Evolutionary conservation across 23 tunicate species (phyloP), one percentile per base, ranked within the genome.

Genomic region (Trididemnum nubilum): DNA sequence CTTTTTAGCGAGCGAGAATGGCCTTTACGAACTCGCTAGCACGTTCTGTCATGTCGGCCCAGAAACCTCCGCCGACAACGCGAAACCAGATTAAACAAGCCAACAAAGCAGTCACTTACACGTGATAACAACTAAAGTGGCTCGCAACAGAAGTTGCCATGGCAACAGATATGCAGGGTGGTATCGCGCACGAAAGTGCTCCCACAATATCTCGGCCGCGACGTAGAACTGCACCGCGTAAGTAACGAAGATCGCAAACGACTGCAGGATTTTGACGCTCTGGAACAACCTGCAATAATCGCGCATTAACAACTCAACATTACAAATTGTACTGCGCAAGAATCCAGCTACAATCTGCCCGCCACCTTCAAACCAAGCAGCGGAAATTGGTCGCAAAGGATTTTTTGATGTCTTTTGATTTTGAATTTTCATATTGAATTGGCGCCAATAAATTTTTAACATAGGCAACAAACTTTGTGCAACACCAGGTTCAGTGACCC

Each of bases 171-270:
- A 64, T 34, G 51, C 36, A 1, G 82, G 88, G 19, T 29, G 79
- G 19, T 2, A 85, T 1, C 35, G 33, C 15, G 51, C 29, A 3
- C 72, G 36, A 25, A 87, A 23, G 27, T 64, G n/a, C 0, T 76
- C 51, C 85, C 84, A 77, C 5, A 89, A 36, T 7, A 89, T 84
- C 72, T 78, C 77, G 24, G 58, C 58, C 0, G 98, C 95, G 36
- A 94, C 98, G 81, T 94, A 94, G 84, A 94, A 94, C 64, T 94
- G 98, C 2, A 94, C 65, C 15, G 87, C 83, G 51, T 54, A 94
- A 1, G 86, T 74, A 67, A 88, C 76, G 26, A 84, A 71, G 60
- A 94, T 81, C 69, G 82, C 90, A 59, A 85, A 66, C 2, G 98
- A 81, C 35, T 94, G 90, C 1, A 94, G 81, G 51, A 94, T 90